These are phyloP conservation scores for Dasyurus viverrinus DNA, from an alignment of 2,113 vertebrate genomes.

Conservation along the genomic window DNA sequence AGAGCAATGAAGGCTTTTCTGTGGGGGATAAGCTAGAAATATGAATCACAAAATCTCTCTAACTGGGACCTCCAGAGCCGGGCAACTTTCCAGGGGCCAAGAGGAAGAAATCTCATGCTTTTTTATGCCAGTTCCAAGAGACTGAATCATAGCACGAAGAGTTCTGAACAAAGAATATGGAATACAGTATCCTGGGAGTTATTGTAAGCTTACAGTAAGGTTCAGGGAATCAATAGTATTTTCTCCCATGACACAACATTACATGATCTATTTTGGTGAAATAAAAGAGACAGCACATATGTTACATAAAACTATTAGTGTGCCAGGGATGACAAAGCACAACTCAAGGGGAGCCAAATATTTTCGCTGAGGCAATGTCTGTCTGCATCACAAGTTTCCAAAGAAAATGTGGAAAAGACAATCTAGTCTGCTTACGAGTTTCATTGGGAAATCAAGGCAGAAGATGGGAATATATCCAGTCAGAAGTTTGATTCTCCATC, in stretches of 20 bases:
- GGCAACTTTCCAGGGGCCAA: slow-evolving; percentile 72
- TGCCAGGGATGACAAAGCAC: slow-evolving; percentile 68
- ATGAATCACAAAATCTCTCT: slow-evolving; percentile 78
- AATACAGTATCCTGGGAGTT: neutral
- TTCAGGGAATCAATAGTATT: slow-evolving; percentile 18
- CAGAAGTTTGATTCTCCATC: fast-evolving
- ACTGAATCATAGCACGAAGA: neutral
- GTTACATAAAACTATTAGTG: slow-evolving; percentile 35
- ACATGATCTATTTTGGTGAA: slow-evolving; percentile 52
- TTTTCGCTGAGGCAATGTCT: slow-evolving; percentile 76
- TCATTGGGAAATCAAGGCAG: slow-evolving; percentile 14
- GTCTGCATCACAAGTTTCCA: slow-evolving; percentile 58
- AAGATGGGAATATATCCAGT: slow-evolving; percentile 38
- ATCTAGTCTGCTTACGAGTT: fast-evolving
- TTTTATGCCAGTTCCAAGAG: slow-evolving; percentile 48
- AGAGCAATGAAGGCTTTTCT: slow-evolving; percentile 68
- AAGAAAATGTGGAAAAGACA: slow-evolving; percentile 29
- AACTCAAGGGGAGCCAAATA: slow-evolving; percentile 61
- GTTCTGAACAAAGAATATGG: neutral
- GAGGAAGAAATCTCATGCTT: slow-evolving; percentile 20
- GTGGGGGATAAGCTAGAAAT: slow-evolving; percentile 26
- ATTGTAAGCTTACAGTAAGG: neutral
- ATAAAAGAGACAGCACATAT: neutral
- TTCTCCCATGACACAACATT: slow-evolving; percentile 48
- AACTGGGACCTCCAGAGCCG: slow-evolving; percentile 9